Percentiles rank a stretch among this genome's conserved stretches.
These are phyloP conservation scores for Xenus cinereus DNA, from an alignment of 2,113 vertebrate species.

Conservation along the genomic window DNA sequence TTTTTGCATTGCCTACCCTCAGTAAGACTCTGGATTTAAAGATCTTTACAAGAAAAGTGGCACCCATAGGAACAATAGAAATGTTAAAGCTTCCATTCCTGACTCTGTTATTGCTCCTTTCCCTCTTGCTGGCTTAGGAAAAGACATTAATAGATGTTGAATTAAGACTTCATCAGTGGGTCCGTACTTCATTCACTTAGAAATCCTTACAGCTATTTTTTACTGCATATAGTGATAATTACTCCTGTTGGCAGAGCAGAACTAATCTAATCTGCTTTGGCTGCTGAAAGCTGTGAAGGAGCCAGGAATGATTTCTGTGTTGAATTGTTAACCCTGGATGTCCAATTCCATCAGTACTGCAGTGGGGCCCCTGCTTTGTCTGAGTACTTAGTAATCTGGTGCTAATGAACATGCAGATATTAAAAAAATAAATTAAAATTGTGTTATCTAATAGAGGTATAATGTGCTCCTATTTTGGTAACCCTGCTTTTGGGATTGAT, in stretches of 20 bases:
- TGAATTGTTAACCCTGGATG: slow-evolving; percentile 13
- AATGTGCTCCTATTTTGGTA: background rate
- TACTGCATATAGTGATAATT: slow-evolving; percentile 53
- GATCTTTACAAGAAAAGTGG: background rate
- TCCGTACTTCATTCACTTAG: background rate
- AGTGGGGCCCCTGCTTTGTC: background rate
- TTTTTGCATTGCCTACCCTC: background rate
- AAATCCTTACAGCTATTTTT: slow-evolving; percentile 50
- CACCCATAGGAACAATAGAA: background rate
- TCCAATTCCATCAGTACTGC: background rate
- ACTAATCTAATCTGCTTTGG: slow-evolving; percentile 59
- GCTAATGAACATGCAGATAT: background rate
- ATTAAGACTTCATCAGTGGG: slow-evolving; percentile 31
- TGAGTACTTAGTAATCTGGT: background rate
- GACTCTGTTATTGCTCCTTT: background rate
- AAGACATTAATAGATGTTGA: background rate
- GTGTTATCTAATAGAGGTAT: background rate
- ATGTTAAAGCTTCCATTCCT: background rate
- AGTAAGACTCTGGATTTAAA: background rate
- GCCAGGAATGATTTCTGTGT: slow-evolving; percentile 1
- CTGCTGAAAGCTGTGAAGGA: slow-evolving; percentile 24
- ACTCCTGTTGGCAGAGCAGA: slow-evolving; percentile 51
- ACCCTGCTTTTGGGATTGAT: background rate
- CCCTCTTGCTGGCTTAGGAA: background rate
- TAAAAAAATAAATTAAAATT: background rate